A percentile compares a stretch with the other conserved stretches of the same genome.
Conservation (phyloP, 1,140 invertebrate species). For the Diorhabda carinulata region DNA sequence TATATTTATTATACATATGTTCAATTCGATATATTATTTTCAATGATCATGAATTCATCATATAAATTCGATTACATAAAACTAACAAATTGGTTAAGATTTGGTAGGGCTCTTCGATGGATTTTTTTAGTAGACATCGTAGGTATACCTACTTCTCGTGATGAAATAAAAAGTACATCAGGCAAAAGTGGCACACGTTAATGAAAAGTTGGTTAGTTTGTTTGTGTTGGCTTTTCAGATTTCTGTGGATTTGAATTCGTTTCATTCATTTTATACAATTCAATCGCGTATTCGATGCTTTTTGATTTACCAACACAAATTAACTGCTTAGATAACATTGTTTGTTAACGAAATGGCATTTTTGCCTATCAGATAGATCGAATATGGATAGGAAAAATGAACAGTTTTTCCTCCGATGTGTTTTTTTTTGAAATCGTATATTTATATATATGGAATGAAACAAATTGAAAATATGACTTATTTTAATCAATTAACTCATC, state of each 20-base stretch:
- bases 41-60: too few species aligned
- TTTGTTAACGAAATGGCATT: constrained; percentile 4
- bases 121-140: neutral
- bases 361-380: neutral
- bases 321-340: constrained; percentile 5
- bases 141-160: neutral
- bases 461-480: too few species aligned
- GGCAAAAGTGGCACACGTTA: neutral
- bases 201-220: constrained; percentile 6
- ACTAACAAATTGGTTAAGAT: neutral
- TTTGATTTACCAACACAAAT: constrained; percentile 3
- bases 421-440: too few species aligned
- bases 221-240: constrained; percentile 6
- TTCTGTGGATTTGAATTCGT: neutral
- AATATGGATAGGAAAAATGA: too few species aligned
- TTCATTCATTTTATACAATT: constrained; percentile 6
- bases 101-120: neutral
- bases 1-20: too few species aligned
- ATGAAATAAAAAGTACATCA: neutral
- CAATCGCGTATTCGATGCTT: neutral
- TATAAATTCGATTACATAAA: too few species aligned
- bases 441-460: too few species aligned
- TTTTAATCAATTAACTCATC: too few species aligned
- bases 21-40: too few species aligned
- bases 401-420: too few species aligned